Evolutionary conservation across 2,113 vertebrate species (phyloP).

Genomic region (Caranx melampygus): DNA sequence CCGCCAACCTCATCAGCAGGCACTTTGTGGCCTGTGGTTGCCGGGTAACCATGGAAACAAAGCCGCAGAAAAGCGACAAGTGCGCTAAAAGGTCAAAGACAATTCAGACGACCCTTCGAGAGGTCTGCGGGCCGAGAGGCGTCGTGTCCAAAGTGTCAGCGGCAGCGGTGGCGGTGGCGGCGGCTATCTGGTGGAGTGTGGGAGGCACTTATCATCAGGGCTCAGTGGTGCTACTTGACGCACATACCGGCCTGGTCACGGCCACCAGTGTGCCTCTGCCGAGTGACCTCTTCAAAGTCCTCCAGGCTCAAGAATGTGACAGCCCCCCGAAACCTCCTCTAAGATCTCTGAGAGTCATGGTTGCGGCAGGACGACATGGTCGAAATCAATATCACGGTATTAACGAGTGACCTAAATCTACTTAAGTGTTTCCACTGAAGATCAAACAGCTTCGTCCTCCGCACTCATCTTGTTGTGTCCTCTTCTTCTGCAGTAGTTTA

Average conservation of each 20-base stretch:
- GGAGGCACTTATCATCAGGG: conserved; percentile 65
- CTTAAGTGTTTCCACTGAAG: not conserved
- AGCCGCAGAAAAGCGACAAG: conserved; percentile 40
- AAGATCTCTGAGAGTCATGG: not conserved
- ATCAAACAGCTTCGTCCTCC: not conserved
- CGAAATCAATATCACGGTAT: not conserved
- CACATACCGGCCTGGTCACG: conserved; percentile 33
- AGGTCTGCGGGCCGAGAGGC: conserved; percentile 23
- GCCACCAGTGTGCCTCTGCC: conserved; percentile 18
- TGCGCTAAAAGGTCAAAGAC: conserved; percentile 65
- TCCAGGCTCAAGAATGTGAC: conserved; percentile 34
- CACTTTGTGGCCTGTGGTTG: conserved; percentile 52
- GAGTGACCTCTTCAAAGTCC: conserved; percentile 45
- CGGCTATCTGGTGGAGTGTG: conserved; percentile 44
- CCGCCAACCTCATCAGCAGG: conserved; percentile 39
- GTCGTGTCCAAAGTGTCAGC: conserved; percentile 37
- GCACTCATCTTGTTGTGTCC: not conserved
- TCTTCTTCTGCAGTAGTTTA: not conserved
- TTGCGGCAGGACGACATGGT: not conserved
- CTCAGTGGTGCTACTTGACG: conserved; percentile 56
- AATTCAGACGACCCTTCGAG: conserved; percentile 28
- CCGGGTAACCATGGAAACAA: conserved; percentile 54
- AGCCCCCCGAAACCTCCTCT: not conserved
- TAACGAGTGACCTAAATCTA: not conserved
- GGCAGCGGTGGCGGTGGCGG: conserved; percentile 31